Conservation (phyloP, 1,140 invertebrate genomes). For the Tetramorium simillimum region DNA sequence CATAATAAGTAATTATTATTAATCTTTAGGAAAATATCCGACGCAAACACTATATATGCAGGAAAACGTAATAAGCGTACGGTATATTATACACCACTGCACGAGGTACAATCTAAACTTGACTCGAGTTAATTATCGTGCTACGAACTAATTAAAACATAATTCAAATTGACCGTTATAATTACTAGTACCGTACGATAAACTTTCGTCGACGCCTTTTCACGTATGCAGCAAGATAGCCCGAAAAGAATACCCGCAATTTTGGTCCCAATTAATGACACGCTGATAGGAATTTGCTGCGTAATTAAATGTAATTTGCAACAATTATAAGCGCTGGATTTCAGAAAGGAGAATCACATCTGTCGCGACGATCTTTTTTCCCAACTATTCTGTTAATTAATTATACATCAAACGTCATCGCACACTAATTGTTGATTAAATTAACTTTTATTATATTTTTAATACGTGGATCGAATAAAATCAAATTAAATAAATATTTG, state of each 20-base stretch:
- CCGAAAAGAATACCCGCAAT: constrained; percentile 7
- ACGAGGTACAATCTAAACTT: constrained; percentile 35
- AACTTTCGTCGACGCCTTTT: constrained; percentile 34
- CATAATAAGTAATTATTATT: background rate
- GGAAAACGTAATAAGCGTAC: background rate
- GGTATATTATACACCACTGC: too few species aligned
- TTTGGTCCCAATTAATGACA: constrained; percentile 34
- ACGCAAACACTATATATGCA: background rate
- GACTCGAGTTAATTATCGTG: constrained; percentile 23
- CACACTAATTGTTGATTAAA: constrained; percentile 6
- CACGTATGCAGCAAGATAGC: background rate
- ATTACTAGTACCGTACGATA: constrained; percentile 3
- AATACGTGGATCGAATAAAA: constrained; percentile 7
- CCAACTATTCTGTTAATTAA: background rate
- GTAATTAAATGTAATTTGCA: constrained; percentile 47
- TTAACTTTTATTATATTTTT: constrained; percentile 23
- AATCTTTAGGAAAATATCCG: background rate
- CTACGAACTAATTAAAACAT: constrained; percentile 47
- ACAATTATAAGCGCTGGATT: constrained; percentile 42
- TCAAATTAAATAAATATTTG: constrained; percentile 38
- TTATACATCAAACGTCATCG: background rate
- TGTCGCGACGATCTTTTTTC: background rate
- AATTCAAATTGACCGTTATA: constrained; percentile 40
- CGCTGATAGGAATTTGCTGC: constrained; percentile 7
- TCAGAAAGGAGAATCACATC: background rate